A percentile compares a stretch with the other conserved stretches of the same genome.
phyloP scores from a whole-genome alignment of 2,888 invertebrate genomes.

The Mycalesis mineus region DNA sequence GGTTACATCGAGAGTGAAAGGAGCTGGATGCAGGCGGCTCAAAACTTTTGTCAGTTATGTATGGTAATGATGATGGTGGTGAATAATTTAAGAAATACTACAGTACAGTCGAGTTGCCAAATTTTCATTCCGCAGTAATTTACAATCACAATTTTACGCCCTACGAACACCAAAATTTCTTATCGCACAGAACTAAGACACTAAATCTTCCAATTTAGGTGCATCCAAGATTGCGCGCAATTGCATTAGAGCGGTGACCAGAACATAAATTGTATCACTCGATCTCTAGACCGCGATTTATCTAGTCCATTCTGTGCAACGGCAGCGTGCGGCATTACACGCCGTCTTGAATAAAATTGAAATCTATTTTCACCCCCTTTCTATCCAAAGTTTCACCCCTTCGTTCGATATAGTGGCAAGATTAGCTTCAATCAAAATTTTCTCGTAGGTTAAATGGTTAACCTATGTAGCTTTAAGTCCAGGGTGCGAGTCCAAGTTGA shows the following conservation, averaged over 20 bases:
- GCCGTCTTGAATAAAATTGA: constrained; percentile 28
- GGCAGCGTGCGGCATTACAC: constrained; percentile 13
- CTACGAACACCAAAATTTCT: neutral
- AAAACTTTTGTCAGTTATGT: too few species aligned
- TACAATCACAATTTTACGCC: too few species aligned
- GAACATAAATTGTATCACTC: constrained; percentile 49
- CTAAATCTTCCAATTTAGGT: constrained; percentile 22
- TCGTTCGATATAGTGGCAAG: neutral
- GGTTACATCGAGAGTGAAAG: too few species aligned
- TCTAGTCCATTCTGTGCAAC: constrained; percentile 21
- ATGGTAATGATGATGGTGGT: too few species aligned
- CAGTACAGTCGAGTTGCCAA: too few species aligned
- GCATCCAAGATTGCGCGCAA: constrained; percentile 18
- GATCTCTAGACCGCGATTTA: constrained; percentile 35
- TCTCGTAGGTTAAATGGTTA: too few species aligned
- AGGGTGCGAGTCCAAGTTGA: too few species aligned
- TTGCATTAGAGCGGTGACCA: constrained; percentile 39
- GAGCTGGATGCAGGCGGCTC: too few species aligned
- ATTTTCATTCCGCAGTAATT: too few species aligned
- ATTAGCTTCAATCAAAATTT: neutral
- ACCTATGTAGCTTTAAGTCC: too few species aligned
- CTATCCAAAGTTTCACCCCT: neutral
- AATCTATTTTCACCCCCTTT: constrained; percentile 18
- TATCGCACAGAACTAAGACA: constrained; percentile 4
- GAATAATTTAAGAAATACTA: too few species aligned